Base-by-base conservation (phyloP, 1,140 invertebrate genomes). In the Pogonus chalceus region DNA sequence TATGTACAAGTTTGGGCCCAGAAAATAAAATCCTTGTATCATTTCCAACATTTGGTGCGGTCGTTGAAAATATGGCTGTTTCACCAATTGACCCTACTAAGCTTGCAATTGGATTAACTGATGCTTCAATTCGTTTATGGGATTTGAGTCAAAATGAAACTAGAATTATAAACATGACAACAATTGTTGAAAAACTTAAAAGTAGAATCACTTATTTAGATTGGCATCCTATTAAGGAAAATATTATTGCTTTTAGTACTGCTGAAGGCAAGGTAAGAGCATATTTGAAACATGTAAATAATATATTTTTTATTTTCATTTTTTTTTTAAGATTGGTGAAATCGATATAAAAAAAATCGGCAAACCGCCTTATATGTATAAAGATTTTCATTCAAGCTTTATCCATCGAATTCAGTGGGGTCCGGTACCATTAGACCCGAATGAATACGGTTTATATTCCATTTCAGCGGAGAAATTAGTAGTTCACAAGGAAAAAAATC, bases 161-260 rank as follows among this genome's bases (percentile, higher is more conserved):
- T 37, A 76, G 71, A 54, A 60, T 54, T 23, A 71, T 79, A 53
- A 72, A 76, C 50, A 67, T 84, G 23, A 64, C 63, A 0, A 61
- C 59, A 12, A 72, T 81, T 23, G 87, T 83, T 79, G 80, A 87
- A 57, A 83, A 84, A 55, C 82, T 88, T 9, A 81, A 80, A 62
- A 79, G 80, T 18, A 87, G 85, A 72, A 80, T 91, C 26, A 77
- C 82, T 53, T 65, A 77, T 12, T 76, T 86, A 20, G 74, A 79
- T 9, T 92, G 88, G 87, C 87, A 91, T 75, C 88, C 88, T 2
- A 73, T 70, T 9, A 78, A 78, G 58, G 89, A 92, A 70, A 79
- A 79, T 57, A 53, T 79, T 4, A 62, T 91, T 18, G 88, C 86
- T 2, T 91, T 81, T 70, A 83, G 79, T 14, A 90, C 87, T 46